These are phyloP conservation scores for Eledona agricola DNA, from an alignment of 2,888 invertebrate genomes.

Conservation along the genomic window DNA sequence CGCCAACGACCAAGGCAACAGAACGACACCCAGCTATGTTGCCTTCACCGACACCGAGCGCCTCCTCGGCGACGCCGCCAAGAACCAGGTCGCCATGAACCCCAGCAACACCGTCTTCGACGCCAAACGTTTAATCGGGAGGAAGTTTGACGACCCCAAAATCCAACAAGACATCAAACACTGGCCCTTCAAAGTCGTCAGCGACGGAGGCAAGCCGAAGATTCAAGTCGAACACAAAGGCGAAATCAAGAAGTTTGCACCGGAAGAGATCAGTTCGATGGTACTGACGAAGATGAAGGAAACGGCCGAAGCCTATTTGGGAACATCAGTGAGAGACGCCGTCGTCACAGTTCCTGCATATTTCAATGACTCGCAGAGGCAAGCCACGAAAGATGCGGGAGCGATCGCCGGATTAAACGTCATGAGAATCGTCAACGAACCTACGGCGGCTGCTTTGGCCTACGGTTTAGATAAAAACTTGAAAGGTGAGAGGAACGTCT, in stretches of 20 bases:
- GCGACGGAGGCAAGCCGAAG: conserved; percentile 72
- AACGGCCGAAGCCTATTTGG: conserved; percentile 58
- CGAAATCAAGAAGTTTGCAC: conserved; percentile 70
- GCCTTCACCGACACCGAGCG: conserved; percentile 77
- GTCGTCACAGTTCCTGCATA: conserved; percentile 50
- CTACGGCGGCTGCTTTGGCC: conserved; percentile 69
- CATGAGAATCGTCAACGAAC: conserved; percentile 72
- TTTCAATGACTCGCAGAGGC: conserved; percentile 59
- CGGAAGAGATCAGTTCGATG: conserved; percentile 79
- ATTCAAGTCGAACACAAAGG: conserved; percentile 75
- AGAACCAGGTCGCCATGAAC: conserved; percentile 78
- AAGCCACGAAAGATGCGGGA: conserved; percentile 72
- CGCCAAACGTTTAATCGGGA: conserved; percentile 80
- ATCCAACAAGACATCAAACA: conserved; percentile 83
- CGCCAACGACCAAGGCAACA: conserved; percentile 76
- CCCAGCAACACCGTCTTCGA: conserved; percentile 77
- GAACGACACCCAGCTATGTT: conserved; percentile 84
- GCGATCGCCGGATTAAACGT: conserved; percentile 75
- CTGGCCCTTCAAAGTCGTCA: conserved; percentile 83
- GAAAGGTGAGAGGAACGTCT: conserved; percentile 61
- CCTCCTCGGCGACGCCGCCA: conserved; percentile 75
- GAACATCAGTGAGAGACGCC: conserved; percentile 69
- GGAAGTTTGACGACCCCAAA: conserved; percentile 77
- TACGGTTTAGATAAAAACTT: conserved; percentile 65
- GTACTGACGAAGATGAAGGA: conserved; percentile 63